Conservation (phyloP, 2,888 invertebrate genomes). For the Rhamnusium bicolor region DNA sequence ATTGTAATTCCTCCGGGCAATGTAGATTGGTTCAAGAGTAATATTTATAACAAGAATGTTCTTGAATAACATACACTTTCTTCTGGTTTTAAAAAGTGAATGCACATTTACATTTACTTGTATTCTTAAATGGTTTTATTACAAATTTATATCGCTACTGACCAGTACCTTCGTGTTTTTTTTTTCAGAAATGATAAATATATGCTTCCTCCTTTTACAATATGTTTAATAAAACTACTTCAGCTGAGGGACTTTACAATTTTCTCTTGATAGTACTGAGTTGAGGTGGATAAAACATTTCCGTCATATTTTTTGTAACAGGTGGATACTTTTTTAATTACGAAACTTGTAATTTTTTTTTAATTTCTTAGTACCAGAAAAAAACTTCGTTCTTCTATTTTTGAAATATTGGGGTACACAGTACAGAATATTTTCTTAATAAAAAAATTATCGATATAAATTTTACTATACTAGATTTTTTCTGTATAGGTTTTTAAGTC, state of each 20-base stretch:
- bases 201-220: not conserved
- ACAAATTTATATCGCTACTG: not conserved
- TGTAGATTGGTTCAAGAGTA: slow-evolving; percentile 10
- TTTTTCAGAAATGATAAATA: not conserved
- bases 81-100: slow-evolving; percentile 24
- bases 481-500: no score
- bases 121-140: slow-evolving; percentile 3
- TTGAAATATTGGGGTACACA: no score
- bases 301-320: no score
- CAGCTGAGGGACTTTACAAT: not conserved
- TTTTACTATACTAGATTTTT: no score
- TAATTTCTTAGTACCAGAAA: no score
- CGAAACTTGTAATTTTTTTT: no score
- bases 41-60: slow-evolving; percentile 14
- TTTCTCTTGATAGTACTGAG: no score
- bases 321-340: no score
- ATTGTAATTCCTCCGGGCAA: not conserved
- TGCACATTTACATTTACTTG: slow-evolving; percentile 20
- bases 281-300: no score
- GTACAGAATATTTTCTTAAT: no score
- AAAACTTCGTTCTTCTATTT: no score
- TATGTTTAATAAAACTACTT: not conserved
- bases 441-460: no score
- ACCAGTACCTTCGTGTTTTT: not conserved
- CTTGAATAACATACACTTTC: slow-evolving; percentile 7